phyloP scores from a whole-genome alignment of 2,113 vertebrate species.

The Sinocyclocheilus rhinocerous region DNA sequence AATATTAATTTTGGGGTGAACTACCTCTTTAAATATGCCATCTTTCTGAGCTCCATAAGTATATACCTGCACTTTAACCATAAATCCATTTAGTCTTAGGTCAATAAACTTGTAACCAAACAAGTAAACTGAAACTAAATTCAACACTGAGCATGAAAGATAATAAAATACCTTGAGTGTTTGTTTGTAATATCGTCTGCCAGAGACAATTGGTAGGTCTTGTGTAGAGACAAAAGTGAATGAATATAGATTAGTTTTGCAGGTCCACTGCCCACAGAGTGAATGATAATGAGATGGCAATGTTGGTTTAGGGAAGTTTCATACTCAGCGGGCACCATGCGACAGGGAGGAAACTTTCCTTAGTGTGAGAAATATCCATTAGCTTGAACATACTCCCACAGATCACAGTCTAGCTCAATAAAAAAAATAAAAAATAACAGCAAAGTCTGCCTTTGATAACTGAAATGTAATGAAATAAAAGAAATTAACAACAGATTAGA shows the following conservation, averaged over 20 bases:
- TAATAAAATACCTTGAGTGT: not conserved
- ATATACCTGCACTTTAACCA: not conserved
- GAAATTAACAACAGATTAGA: conserved; percentile 23
- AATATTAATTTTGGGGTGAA: not conserved
- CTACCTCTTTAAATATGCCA: not conserved
- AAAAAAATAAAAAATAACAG: not conserved
- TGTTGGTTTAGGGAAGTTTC: not conserved
- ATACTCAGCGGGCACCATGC: not conserved
- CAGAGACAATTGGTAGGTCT: not conserved
- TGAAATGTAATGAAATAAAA: conserved; percentile 35
- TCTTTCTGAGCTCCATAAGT: not conserved
- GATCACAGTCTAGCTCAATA: not conserved
- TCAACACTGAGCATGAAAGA: not conserved
- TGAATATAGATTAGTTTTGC: not conserved
- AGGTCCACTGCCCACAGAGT: not conserved
- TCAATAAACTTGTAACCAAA: not conserved
- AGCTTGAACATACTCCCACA: not conserved
- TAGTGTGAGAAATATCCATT: not conserved
- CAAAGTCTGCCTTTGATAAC: conserved; percentile 2
- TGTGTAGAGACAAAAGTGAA: not conserved
- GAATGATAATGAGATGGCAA: not conserved
- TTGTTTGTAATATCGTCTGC: not conserved
- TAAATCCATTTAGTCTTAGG: not conserved
- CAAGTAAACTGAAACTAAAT: not conserved
- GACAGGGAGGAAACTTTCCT: not conserved